Conservation (phyloP, 2,888 invertebrate genomes). For the Hermaeophaga mercurialis region DNA sequence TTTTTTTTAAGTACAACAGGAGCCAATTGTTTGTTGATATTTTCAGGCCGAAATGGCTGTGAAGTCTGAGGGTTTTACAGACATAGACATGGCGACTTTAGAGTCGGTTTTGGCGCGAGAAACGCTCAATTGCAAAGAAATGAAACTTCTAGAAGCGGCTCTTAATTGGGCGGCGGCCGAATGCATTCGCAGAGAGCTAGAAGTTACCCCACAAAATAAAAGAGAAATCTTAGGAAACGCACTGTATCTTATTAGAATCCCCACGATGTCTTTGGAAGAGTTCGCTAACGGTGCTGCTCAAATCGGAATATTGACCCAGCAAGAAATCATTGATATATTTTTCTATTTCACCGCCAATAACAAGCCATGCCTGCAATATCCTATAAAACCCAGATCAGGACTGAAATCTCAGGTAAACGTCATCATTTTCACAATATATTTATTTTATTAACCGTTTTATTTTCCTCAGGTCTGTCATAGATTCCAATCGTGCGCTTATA, state of each 20-base stretch:
- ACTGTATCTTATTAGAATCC: slow-evolving; percentile 87
- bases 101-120: slow-evolving; percentile 90
- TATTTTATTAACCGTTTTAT: not conserved
- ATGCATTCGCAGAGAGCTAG: slow-evolving; percentile 82
- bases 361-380: slow-evolving; percentile 84
- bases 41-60: slow-evolving; percentile 92
- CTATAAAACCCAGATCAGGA: slow-evolving; percentile 82
- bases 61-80: slow-evolving; percentile 93
- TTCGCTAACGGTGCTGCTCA: slow-evolving; percentile 96
- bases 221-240: slow-evolving; percentile 76
- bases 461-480: slow-evolving; percentile 82
- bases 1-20: too few relatives aligned
- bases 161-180: slow-evolving; percentile 93
- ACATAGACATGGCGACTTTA: slow-evolving; percentile 92
- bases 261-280: slow-evolving; percentile 91
- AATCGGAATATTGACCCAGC: slow-evolving; percentile 86
- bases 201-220: slow-evolving; percentile 80
- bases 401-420: slow-evolving; percentile 79
- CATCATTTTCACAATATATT: slow-evolving; percentile 1
- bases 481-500: slow-evolving; percentile 95
- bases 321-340: slow-evolving; percentile 95
- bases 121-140: slow-evolving; percentile 94
- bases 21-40: too few relatives aligned
- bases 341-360: slow-evolving; percentile 90
- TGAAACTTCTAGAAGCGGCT: slow-evolving; percentile 88